Evolutionary conservation across 53 echinoderm and acorn worm species (phyloP).

Genomic region (Glandiceps talaboti): DNA sequence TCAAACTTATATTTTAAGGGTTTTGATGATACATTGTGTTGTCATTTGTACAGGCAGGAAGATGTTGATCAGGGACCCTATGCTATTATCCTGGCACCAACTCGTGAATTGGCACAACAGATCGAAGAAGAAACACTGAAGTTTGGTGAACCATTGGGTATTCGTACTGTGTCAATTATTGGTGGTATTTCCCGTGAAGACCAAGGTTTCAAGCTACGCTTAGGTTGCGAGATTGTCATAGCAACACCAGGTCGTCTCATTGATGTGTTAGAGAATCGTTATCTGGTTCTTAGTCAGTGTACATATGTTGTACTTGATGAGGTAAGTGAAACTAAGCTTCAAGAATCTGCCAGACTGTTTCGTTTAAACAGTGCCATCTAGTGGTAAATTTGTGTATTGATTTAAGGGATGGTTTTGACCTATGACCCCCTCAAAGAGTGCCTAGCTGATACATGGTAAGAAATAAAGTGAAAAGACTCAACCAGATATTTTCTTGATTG

Average conservation of each 20-base stretch:
- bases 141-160: conserved; percentile 74
- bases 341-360: no score
- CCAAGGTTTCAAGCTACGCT: conserved; percentile 86
- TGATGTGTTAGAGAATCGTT: conserved; percentile 93
- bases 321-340: conserved; percentile 43
- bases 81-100: conserved; percentile 85
- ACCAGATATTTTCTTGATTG: no score
- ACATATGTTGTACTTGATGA: conserved; percentile 97
- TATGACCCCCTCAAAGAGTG: no score
- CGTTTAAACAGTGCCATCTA: no score
- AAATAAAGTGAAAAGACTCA: no score
- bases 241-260: conserved; percentile 99
- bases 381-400: no score
- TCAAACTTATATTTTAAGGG: no score
- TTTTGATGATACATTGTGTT: no score
- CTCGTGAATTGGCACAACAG: conserved; percentile 93
- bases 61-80: conserved; percentile 82
- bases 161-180: conserved; percentile 95
- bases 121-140: conserved; percentile 78
- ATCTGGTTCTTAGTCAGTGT: conserved; percentile 77
- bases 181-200: conserved; percentile 97
- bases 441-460: no score
- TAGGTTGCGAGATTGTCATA: conserved; percentile 92
- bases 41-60: conserved; percentile 35
- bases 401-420: no score